phyloP scores from a whole-genome alignment of 2,113 vertebrate genomes.

The Xenopus borealis region DNA sequence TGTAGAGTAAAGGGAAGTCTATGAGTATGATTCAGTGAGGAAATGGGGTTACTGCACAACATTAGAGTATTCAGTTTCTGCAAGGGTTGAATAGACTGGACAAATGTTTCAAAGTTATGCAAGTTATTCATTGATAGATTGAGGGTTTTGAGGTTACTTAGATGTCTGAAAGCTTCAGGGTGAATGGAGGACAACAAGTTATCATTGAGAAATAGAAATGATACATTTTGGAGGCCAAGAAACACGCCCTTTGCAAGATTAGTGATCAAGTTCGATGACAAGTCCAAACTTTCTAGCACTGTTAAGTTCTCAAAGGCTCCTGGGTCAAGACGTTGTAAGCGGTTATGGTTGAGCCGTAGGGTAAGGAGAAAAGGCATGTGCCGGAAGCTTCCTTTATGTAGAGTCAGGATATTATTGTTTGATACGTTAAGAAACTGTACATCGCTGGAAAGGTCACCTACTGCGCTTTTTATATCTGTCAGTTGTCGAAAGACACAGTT shows the following conservation, averaged over 20 bases:
- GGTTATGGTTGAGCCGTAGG: slow-evolving; percentile 63
- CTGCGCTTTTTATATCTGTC: slow-evolving; percentile 38
- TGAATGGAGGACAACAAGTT: slow-evolving; percentile 58
- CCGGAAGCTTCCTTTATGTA: slow-evolving; percentile 53
- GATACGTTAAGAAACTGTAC: slow-evolving; percentile 54
- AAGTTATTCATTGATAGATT: slow-evolving; percentile 57
- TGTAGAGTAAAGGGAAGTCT: slow-evolving; percentile 56
- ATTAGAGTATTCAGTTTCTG: slow-evolving; percentile 55
- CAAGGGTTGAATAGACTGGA: slow-evolving; percentile 55
- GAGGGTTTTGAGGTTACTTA: slow-evolving; percentile 52
- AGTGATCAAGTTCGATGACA: slow-evolving; percentile 62
- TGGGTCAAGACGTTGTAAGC: slow-evolving; percentile 33
- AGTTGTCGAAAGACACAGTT: slow-evolving; percentile 56
- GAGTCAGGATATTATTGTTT: not conserved
- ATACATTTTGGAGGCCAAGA: slow-evolving; percentile 56
- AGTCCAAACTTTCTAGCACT: slow-evolving; percentile 56
- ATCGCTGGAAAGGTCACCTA: slow-evolving; percentile 56
- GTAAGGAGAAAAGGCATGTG: slow-evolving; percentile 50
- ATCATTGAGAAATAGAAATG: slow-evolving; percentile 52
- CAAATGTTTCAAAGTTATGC: slow-evolving; percentile 57
- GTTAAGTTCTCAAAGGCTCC: slow-evolving; percentile 64
- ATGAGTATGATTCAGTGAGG: slow-evolving; percentile 53
- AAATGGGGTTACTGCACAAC: slow-evolving; percentile 65
- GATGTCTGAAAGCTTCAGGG: slow-evolving; percentile 49
- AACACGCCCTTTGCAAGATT: slow-evolving; percentile 53